These are phyloP conservation scores for Rhinogobius similis DNA, from an alignment of 2,113 vertebrate species.

Conservation along the genomic window DNA sequence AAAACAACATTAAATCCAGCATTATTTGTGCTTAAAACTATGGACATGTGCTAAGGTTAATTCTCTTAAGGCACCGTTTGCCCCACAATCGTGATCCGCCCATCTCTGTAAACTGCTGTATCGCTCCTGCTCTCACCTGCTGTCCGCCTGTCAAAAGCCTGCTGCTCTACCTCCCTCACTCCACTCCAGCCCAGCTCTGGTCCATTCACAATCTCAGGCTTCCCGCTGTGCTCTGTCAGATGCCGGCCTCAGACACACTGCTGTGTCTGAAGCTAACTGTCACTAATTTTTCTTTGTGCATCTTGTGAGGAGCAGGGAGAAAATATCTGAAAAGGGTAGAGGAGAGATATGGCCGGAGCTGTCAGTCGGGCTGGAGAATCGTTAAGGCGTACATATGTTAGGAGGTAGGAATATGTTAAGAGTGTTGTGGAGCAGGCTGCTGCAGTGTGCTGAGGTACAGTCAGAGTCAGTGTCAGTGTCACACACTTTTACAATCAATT, in stretches of 20 bases:
- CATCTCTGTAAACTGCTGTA: conserved; percentile 28
- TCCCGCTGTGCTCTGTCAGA: conserved; percentile 66
- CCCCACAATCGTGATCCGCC: conserved; percentile 12
- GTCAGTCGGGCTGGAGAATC: conserved; percentile 51
- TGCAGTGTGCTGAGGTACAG: conserved; percentile 9
- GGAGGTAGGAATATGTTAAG: conserved; percentile 29
- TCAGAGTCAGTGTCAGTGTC: neutral
- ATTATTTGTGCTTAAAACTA: no score
- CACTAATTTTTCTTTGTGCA: conserved; percentile 48
- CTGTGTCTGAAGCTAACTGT: conserved; percentile 62
- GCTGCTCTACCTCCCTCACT: conserved; percentile 21
- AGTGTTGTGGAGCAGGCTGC: conserved; percentile 37
- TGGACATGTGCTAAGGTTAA: neutral
- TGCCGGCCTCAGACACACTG: conserved; percentile 63
- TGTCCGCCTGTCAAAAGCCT: conserved; percentile 67
- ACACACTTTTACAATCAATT: neutral
- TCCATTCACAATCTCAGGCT: conserved; percentile 54
- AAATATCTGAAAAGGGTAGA: conserved; percentile 25
- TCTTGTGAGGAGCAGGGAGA: conserved; percentile 42
- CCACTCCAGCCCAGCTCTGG: conserved; percentile 22
- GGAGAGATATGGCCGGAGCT: conserved; percentile 48
- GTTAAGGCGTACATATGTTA: conserved; percentile 55
- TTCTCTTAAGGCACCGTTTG: conserved; percentile 10
- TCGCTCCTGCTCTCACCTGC: conserved; percentile 60
- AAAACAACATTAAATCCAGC: no score